Percentiles rank a stretch among this genome's conserved stretches.
Conservation (phyloP, 2,888 invertebrate genomes). For the Mesorhabditis spiculigera region DNA sequence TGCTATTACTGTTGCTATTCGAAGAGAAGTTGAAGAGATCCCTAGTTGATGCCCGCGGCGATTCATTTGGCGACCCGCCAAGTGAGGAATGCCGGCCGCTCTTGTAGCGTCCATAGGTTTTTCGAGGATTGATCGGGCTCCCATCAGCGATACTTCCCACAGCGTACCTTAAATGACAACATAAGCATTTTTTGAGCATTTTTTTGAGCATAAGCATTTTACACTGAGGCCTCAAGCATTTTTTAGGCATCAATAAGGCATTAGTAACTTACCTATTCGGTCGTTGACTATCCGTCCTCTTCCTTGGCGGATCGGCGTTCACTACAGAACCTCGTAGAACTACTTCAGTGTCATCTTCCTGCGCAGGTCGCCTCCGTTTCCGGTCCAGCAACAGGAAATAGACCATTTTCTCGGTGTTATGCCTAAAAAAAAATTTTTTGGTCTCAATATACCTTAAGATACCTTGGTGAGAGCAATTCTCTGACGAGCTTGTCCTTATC, state of each 20-base stretch:
- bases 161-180: slow-evolving; percentile 61
- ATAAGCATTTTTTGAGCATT: too few species aligned
- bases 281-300: slow-evolving; percentile 88
- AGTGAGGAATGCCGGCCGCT: slow-evolving; percentile 45
- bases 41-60: slow-evolving; percentile 45
- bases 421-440: slow-evolving; percentile 68
- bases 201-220: too few species aligned
- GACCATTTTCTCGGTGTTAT: slow-evolving; percentile 98
- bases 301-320: slow-evolving; percentile 75
- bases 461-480: slow-evolving; percentile 71
- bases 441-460: background rate
- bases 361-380: slow-evolving; percentile 86
- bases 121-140: slow-evolving; percentile 77
- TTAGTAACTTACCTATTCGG: slow-evolving; percentile 62
- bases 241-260: background rate
- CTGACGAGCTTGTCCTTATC: slow-evolving; percentile 90
- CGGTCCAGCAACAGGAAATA: slow-evolving; percentile 94
- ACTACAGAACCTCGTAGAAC: slow-evolving; percentile 55
- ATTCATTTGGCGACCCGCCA: slow-evolving; percentile 55
- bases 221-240: too few species aligned
- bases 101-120: slow-evolving; percentile 76
- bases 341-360: slow-evolving; percentile 84
- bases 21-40: slow-evolving; percentile 31
- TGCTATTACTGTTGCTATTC: slow-evolving; percentile 14
- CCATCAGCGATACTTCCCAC: slow-evolving; percentile 87